Evolutionary conservation across 1,140 invertebrate genomes (phyloP).

Genomic region (Diorhabda elongata): DNA sequence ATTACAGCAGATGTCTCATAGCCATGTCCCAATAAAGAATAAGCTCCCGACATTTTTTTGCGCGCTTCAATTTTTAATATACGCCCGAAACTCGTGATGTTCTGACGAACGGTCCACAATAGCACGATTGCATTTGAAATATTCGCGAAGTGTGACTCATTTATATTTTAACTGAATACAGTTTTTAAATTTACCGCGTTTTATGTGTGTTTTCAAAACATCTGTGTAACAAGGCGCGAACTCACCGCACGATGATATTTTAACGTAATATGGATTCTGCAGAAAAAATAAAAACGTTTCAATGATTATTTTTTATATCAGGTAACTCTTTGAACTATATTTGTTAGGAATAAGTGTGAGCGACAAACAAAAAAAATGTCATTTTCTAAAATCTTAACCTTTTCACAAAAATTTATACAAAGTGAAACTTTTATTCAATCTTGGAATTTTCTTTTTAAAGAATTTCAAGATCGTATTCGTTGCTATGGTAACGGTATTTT

Average conservation of each 20-base stretch:
- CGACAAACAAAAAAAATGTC: too few relatives aligned
- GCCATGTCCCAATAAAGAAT: constrained; percentile 51
- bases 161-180: constrained; percentile 7
- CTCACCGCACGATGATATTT: constrained; percentile 24
- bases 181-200: constrained; percentile 21
- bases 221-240: constrained; percentile 32
- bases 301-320: constrained; percentile 10
- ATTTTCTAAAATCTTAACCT: too few relatives aligned
- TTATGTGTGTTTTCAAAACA: constrained; percentile 33
- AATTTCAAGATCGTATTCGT: background rate
- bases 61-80: constrained; percentile 49
- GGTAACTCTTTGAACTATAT: background rate
- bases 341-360: too few relatives aligned
- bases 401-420: too few relatives aligned
- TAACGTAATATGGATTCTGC: constrained; percentile 21
- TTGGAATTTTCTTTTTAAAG: too few relatives aligned
- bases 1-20: constrained; percentile 51
- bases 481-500: constrained; percentile 15
- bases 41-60: constrained; percentile 45
- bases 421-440: too few relatives aligned
- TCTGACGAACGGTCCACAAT: constrained; percentile 25
- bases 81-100: constrained; percentile 40
- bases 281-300: constrained; percentile 20
- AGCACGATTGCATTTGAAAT: background rate
- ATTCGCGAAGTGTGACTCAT: constrained; percentile 15